These are phyloP conservation scores for Teleopsis dalmanni DNA, from an alignment of 1,140 invertebrate species.

Conservation along the genomic window DNA sequence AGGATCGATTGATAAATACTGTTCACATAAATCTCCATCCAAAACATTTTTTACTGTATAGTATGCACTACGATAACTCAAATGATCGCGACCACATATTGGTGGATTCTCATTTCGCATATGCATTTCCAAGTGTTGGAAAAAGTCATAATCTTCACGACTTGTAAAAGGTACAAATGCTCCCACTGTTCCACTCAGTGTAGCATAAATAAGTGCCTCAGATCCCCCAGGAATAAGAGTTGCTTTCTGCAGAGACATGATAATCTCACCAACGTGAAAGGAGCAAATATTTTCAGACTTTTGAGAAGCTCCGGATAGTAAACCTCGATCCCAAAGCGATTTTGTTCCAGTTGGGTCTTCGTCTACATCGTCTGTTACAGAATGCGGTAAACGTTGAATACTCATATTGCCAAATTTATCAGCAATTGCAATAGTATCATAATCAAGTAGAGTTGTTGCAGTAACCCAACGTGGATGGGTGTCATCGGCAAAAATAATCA, in stretches of 20 bases:
- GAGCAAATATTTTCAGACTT: constrained; percentile 89
- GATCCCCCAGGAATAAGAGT: constrained; percentile 95
- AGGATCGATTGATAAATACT: constrained; percentile 93
- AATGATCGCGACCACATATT: constrained; percentile 92
- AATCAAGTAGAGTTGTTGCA: constrained; percentile 86
- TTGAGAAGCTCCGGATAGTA: constrained; percentile 94
- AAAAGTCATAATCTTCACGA: constrained; percentile 98
- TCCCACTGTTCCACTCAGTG: constrained; percentile 89
- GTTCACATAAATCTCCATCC: constrained; percentile 98
- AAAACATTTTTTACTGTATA: constrained; percentile 98
- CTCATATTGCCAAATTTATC: constrained; percentile 99
- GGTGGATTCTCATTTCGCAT: constrained; percentile 96
- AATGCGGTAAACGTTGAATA: constrained; percentile 80
- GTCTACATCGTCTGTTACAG: constrained; percentile 94
- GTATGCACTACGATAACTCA: constrained; percentile 95
- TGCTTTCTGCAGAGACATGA: constrained; percentile 85
- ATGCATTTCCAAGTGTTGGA: constrained; percentile 99
- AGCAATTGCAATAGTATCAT: constrained; percentile 90
- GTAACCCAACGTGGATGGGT: constrained; percentile 96
- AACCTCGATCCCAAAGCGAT: constrained; percentile 94
- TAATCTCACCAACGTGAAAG: constrained; percentile 94
- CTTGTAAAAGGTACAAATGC: constrained; percentile 96
- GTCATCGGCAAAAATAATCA: constrained; percentile 98
- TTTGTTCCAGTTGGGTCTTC: constrained; percentile 99
- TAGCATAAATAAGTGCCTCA: constrained; percentile 93